A percentile compares a stretch with the other conserved stretches of the same genome.
phyloP scores from a whole-genome alignment of 1,140 invertebrate species.

The Phymorhynchus buccinoides region DNA sequence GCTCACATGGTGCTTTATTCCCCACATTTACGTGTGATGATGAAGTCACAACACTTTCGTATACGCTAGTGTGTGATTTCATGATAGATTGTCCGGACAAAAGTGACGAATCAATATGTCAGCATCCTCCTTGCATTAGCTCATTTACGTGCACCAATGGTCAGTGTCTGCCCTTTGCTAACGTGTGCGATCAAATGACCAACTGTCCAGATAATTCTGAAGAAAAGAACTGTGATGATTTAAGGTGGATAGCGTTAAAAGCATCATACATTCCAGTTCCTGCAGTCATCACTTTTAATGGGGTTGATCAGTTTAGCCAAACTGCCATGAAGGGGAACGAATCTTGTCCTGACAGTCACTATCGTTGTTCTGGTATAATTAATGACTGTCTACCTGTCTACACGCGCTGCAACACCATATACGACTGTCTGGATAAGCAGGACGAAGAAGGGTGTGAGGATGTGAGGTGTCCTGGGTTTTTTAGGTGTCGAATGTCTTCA shows the following conservation, averaged over 20 bases:
- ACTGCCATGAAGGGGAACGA: neutral
- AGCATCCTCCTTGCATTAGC: neutral
- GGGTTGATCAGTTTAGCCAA: neutral
- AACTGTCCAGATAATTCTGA: neutral
- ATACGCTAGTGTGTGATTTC: constrained; percentile 18
- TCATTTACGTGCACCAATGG: neutral
- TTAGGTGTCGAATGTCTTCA: neutral
- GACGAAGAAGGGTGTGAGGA: neutral
- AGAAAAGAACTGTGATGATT: neutral
- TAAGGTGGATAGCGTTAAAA: neutral
- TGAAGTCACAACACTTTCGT: no score
- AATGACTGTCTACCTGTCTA: neutral
- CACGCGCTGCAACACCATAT: constrained; percentile 6
- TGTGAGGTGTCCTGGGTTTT: neutral
- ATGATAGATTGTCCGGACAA: neutral
- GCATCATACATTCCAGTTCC: neutral
- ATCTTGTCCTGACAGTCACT: constrained; percentile 1
- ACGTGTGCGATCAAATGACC: neutral
- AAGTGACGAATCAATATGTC: neutral
- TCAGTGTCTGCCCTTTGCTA: neutral
- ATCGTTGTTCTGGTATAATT: neutral
- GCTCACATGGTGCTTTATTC: no score
- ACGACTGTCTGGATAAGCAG: neutral
- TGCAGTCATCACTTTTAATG: neutral
- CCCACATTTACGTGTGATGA: no score